A percentile compares a stretch with the other conserved stretches of the same genome.
These are phyloP conservation scores for Sthenelais limicola DNA, from an alignment of 2,888 invertebrate species.

Conservation along the genomic window DNA sequence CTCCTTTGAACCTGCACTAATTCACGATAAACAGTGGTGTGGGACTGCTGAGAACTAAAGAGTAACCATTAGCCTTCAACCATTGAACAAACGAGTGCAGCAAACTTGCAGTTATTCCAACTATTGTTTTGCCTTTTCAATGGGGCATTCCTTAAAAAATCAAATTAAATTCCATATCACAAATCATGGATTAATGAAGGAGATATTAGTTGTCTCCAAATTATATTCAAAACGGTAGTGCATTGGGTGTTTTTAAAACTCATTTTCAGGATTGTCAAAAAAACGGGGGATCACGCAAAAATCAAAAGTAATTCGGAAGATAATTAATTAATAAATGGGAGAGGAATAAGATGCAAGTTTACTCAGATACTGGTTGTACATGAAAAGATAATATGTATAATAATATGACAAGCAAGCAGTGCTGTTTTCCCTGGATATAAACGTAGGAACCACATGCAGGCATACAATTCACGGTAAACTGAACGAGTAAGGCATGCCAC, in stretches of 20 bases:
- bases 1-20: slow-evolving; percentile 16
- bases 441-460: slow-evolving; percentile 16
- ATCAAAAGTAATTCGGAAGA: too few relatives aligned
- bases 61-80: slow-evolving; percentile 21
- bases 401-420: slow-evolving; percentile 34
- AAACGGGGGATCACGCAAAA: too few relatives aligned
- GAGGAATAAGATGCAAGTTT: slow-evolving; percentile 20
- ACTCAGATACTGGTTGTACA: slow-evolving; percentile 21
- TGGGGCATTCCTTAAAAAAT: too few relatives aligned
- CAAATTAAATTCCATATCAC: too few relatives aligned
- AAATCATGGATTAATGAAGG: too few relatives aligned
- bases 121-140: too few relatives aligned
- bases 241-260: too few relatives aligned
- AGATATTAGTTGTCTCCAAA: too few relatives aligned
- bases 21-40: not conserved
- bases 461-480: slow-evolving; percentile 23
- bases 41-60: not conserved
- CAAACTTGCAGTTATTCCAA: not conserved
- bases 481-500: slow-evolving; percentile 37
- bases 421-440: slow-evolving; percentile 16
- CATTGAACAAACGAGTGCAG: not conserved
- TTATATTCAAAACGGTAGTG: too few relatives aligned
- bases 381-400: slow-evolving; percentile 1
- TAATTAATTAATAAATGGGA: too few relatives aligned
- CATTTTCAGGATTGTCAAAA: too few relatives aligned